Evolutionary conservation across 2,888 invertebrate genomes (phyloP).

Genomic region (Arctia plantaginis): DNA sequence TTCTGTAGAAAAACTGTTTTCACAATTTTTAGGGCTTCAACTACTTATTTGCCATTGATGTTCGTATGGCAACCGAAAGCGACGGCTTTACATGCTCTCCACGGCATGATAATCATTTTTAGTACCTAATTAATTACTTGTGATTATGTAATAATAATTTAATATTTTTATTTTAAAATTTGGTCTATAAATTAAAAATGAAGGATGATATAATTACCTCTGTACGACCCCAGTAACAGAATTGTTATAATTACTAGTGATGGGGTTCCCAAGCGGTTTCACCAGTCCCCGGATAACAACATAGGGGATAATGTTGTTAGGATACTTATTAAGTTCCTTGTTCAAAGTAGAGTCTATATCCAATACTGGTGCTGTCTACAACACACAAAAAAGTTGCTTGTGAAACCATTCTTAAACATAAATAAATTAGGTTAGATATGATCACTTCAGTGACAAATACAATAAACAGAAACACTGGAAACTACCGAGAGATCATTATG

Average conservation of each 20-base stretch:
- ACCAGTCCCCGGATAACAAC: slow-evolving; percentile 92
- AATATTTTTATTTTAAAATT: not conserved
- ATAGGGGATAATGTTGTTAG: slow-evolving; percentile 89
- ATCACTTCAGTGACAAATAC: not conserved
- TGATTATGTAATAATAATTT: not conserved
- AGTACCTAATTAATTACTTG: not conserved
- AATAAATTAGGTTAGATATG: not conserved
- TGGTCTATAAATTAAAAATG: not conserved
- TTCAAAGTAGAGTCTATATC: slow-evolving; percentile 89
- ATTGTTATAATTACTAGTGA: slow-evolving; percentile 91
- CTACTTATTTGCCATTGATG: no score
- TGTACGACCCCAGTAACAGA: slow-evolving; percentile 92
- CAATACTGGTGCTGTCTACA: slow-evolving; percentile 89
- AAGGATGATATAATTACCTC: slow-evolving; percentile 70
- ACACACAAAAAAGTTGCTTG: not conserved
- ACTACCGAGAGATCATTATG: no score
- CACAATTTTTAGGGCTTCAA: no score
- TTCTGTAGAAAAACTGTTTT: no score
- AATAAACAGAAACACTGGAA: not conserved
- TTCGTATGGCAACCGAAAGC: no score
- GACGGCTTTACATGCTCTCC: no score
- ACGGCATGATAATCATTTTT: not conserved
- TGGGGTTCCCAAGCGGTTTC: slow-evolving; percentile 91
- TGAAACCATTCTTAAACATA: not conserved
- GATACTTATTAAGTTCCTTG: slow-evolving; percentile 87